Evolutionary conservation across 2,888 invertebrate species (phyloP).

Genomic region (Agrochola circellaris): DNA sequence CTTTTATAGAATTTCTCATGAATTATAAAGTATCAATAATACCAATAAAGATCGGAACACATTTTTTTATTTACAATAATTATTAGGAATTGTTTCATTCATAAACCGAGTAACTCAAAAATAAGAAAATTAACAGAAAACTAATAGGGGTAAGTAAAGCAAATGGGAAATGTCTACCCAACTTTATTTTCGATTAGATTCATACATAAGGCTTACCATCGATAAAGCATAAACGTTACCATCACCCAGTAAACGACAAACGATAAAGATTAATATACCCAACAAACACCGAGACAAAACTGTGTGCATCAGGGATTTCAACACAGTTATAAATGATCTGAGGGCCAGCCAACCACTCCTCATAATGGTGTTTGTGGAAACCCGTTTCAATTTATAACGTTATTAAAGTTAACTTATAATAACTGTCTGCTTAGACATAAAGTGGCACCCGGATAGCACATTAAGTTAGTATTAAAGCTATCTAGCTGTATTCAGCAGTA

Average conservation of each 20-base stretch:
- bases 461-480: constrained; percentile 45
- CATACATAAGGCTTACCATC: no score
- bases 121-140: background rate
- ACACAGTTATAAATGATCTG: constrained; percentile 34
- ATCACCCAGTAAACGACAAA: constrained; percentile 35
- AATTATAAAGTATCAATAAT: background rate
- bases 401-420: constrained; percentile 54
- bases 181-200: no score
- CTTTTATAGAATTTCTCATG: background rate
- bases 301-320: constrained; percentile 33
- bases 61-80: background rate
- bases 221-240: constrained; percentile 10
- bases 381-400: constrained; percentile 62
- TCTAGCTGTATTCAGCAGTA: constrained; percentile 7
- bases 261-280: constrained; percentile 36
- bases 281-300: constrained; percentile 22
- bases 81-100: background rate
- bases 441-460: constrained; percentile 39
- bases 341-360: constrained; percentile 21
- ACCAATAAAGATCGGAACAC: no score
- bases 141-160: no score
- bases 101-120: background rate
- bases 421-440: constrained; percentile 51
- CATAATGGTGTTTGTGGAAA: constrained; percentile 49
- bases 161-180: background rate